phyloP scores from a whole-genome alignment of 2,888 invertebrate genomes.

The Agonopterix arenella region DNA sequence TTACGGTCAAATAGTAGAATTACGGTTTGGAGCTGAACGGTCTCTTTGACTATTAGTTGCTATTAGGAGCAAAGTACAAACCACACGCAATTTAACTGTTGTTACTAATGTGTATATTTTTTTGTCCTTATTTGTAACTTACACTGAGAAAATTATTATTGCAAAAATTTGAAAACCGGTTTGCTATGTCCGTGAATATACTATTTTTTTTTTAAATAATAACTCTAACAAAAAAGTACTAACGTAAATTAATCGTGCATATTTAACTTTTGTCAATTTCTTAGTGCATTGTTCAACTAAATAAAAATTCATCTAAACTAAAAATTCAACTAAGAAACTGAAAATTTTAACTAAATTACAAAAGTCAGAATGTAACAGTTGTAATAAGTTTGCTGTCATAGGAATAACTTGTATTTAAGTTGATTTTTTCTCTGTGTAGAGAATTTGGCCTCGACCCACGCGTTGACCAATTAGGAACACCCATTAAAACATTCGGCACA shows the following conservation, averaged over 20 bases:
- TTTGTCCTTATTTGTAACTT: conserved; percentile 12
- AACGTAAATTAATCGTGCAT: too few relatives aligned
- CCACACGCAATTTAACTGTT: conserved; percentile 1
- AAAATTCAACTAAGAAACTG: too few relatives aligned
- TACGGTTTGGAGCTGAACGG: conserved; percentile 7
- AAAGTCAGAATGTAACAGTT: too few relatives aligned
- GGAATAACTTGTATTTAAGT: neutral
- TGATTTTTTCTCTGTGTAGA: conserved; percentile 2
- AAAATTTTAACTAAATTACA: too few relatives aligned
- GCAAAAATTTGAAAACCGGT: too few relatives aligned
- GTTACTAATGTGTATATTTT: conserved; percentile 4
- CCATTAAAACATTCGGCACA: conserved; percentile 55
- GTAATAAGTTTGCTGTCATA: too few relatives aligned
- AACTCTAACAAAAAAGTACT: too few relatives aligned
- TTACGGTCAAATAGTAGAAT: conserved; percentile 29
- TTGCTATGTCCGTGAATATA: too few relatives aligned
- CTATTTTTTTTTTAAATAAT: too few relatives aligned
- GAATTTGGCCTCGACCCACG: conserved; percentile 40
- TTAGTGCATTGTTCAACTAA: too few relatives aligned
- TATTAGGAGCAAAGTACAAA: conserved; percentile 2
- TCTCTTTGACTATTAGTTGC: conserved; percentile 4
- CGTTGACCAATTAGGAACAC: conserved; percentile 67
- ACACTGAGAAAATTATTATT: neutral
- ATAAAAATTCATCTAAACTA: too few relatives aligned
- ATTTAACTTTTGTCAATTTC: too few relatives aligned